phyloP scores from a whole-genome alignment of 2,113 vertebrate genomes.

The Bos indicus region DNA sequence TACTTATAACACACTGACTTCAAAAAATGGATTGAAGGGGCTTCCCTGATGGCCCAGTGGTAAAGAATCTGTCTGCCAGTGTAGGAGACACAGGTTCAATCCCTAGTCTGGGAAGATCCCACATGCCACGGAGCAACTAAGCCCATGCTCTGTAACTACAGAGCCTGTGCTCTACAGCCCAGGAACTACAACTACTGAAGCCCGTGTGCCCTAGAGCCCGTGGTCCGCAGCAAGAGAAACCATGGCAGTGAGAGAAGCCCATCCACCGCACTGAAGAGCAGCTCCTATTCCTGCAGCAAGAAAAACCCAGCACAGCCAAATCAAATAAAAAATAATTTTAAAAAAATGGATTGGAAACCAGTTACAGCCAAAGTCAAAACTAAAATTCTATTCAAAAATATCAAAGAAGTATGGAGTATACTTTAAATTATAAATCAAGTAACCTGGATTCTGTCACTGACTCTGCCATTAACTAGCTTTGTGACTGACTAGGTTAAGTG shows the following conservation, averaged over 20 bases:
- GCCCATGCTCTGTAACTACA: neutral
- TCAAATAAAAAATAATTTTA: neutral
- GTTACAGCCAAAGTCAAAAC: neutral
- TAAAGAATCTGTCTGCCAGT: neutral
- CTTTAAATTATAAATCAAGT: neutral
- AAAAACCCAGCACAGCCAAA: neutral
- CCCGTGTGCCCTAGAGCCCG: fast-evolving
- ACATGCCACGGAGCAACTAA: neutral
- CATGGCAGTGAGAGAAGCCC: neutral
- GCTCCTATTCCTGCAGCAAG: neutral
- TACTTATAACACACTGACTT: neutral
- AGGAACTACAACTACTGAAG: neutral
- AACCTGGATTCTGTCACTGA: neutral
- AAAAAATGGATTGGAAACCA: neutral
- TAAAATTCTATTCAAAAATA: neutral
- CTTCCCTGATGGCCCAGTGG: neutral
- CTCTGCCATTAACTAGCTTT: neutral
- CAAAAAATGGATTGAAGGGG: neutral
- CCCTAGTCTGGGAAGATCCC: neutral
- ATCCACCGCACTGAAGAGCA: neutral
- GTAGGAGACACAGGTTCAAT: neutral
- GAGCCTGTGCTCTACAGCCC: neutral
- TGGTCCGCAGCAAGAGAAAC: neutral
- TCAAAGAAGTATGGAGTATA: neutral
- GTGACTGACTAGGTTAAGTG: neutral